A percentile compares a stretch with the other conserved stretches of the same genome.
Evolutionary conservation across 2,113 vertebrate species (phyloP).

Genomic region (Chrysemys picta): DNA sequence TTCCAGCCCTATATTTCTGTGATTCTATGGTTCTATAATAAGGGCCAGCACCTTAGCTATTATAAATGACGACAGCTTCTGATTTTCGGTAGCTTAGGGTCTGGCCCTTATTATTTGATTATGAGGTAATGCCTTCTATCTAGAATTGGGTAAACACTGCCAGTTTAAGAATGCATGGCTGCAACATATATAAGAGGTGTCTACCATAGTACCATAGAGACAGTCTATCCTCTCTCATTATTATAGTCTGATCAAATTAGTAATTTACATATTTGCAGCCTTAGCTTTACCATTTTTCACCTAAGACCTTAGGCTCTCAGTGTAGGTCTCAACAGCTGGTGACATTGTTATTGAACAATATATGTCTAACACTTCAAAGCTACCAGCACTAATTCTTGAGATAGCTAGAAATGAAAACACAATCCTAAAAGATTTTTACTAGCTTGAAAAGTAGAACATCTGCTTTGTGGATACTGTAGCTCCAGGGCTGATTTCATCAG

Average conservation of each 20-base stretch:
- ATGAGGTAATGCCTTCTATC: too few relatives aligned
- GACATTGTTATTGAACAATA: background rate
- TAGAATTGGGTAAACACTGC: background rate
- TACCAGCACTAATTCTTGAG: conserved; percentile 26
- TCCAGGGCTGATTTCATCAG: conserved; percentile 33
- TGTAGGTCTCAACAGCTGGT: background rate
- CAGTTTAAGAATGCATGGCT: background rate
- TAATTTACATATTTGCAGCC: background rate
- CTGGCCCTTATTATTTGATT: too few relatives aligned
- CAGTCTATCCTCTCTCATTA: background rate
- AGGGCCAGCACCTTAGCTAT: too few relatives aligned
- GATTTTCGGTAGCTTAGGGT: too few relatives aligned
- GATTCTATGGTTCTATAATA: too few relatives aligned
- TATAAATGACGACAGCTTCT: too few relatives aligned
- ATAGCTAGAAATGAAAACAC: conserved; percentile 35
- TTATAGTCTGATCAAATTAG: background rate
- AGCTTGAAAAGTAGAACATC: conserved; percentile 33
- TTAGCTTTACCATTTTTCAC: background rate
- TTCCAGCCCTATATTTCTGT: too few relatives aligned
- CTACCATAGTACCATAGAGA: background rate
- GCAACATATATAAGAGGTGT: background rate
- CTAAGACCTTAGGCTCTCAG: background rate
- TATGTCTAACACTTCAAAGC: conserved; percentile 28
- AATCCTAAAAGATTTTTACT: conserved; percentile 43
- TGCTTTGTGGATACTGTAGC: conserved; percentile 21